Evolutionary conservation across 2,888 invertebrate species (phyloP).

Genomic region (Agonopterix subpropinquella): DNA sequence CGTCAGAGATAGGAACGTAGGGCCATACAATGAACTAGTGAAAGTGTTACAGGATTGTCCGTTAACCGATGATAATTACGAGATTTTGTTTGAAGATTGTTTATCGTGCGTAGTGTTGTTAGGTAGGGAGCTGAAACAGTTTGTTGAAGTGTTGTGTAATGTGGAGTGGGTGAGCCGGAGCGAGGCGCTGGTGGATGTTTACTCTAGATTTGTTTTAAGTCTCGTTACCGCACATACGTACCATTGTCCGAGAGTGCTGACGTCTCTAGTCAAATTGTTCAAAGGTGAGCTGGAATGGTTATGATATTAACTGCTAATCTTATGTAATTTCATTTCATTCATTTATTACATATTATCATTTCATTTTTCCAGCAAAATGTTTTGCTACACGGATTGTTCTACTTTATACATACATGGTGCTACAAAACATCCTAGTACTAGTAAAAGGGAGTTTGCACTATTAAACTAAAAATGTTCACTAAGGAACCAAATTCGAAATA

Average conservation of each 20-base stretch:
- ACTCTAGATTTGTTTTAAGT: conserved; percentile 46
- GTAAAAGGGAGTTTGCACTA: too few species aligned
- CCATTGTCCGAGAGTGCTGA: conserved; percentile 55
- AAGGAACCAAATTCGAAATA: too few species aligned
- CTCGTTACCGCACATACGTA: conserved; percentile 65
- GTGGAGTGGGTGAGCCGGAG: conserved; percentile 53
- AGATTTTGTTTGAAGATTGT: conserved; percentile 55
- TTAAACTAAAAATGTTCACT: too few species aligned
- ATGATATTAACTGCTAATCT: neutral
- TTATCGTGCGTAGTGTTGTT: conserved; percentile 54
- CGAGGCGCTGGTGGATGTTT: conserved; percentile 45
- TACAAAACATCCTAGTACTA: too few species aligned
- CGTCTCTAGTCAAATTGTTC: conserved; percentile 49
- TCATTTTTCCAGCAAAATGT: too few species aligned
- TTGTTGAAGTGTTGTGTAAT: conserved; percentile 51
- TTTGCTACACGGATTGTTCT: too few species aligned
- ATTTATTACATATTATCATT: too few species aligned
- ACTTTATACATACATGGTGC: too few species aligned
- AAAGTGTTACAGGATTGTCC: conserved; percentile 58
- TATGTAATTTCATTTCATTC: neutral
- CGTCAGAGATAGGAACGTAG: conserved; percentile 44
- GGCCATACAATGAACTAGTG: conserved; percentile 63
- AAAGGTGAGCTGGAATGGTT: conserved; percentile 40
- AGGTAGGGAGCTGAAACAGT: conserved; percentile 49
- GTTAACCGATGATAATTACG: conserved; percentile 58